phyloP scores from a whole-genome alignment of 2,888 invertebrate genomes.

The Syrista parreyssii region DNA sequence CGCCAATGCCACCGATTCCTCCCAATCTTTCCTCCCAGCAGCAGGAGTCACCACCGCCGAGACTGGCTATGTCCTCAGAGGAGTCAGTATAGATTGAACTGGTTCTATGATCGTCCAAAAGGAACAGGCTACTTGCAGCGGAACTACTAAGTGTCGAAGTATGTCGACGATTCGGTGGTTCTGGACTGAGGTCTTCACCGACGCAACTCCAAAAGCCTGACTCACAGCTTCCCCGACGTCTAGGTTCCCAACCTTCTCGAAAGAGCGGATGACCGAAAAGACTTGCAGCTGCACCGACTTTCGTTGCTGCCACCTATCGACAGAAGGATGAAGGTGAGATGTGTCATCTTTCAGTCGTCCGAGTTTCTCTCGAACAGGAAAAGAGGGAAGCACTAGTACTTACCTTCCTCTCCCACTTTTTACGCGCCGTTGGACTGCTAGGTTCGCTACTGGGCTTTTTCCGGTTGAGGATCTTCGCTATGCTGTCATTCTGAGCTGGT shows the following conservation, averaged over 20 bases:
- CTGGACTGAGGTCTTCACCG: slow-evolving; percentile 77
- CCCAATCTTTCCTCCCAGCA: slow-evolving; percentile 76
- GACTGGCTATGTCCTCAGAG: slow-evolving; percentile 85
- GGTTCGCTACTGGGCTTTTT: slow-evolving; percentile 63
- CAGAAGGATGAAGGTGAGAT: not conserved
- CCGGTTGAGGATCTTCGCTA: slow-evolving; percentile 59
- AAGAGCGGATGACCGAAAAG: slow-evolving; percentile 73
- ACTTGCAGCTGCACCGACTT: slow-evolving; percentile 69
- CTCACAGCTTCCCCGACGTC: slow-evolving; percentile 86
- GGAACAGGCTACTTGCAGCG: slow-evolving; percentile 69
- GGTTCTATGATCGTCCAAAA: slow-evolving; percentile 75
- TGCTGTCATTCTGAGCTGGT: slow-evolving; percentile 59
- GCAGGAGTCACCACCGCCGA: slow-evolving; percentile 81
- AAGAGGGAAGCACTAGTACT: slow-evolving; percentile 5
- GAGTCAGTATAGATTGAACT: slow-evolving; percentile 89
- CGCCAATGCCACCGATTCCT: slow-evolving; percentile 63
- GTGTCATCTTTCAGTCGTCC: not conserved
- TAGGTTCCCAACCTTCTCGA: slow-evolving; percentile 67
- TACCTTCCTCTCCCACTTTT: slow-evolving; percentile 64
- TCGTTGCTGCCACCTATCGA: slow-evolving; percentile 55
- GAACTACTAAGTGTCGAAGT: slow-evolving; percentile 67
- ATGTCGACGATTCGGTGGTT: slow-evolving; percentile 61
- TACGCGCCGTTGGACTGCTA: slow-evolving; percentile 62
- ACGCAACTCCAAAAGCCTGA: slow-evolving; percentile 91
- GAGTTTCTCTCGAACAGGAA: not conserved